Conservation (phyloP, 2,113 vertebrate genomes). For the Menura novaehollandiae region DNA sequence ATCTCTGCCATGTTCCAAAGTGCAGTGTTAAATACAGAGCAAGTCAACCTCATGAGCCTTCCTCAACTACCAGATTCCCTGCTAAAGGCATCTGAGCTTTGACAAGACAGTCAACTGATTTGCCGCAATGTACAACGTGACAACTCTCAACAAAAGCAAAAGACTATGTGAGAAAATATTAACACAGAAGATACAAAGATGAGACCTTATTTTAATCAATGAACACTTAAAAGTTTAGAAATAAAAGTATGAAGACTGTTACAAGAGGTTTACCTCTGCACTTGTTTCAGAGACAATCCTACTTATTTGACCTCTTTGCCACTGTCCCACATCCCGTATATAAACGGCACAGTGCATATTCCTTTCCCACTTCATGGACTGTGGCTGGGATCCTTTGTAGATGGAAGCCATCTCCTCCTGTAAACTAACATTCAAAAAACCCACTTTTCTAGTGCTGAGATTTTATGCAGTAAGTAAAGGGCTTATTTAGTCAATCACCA, state of each 20-base stretch:
- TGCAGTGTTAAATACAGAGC: neutral
- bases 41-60: neutral
- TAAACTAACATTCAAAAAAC: constrained; percentile 70
- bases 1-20: neutral
- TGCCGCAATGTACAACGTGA: neutral
- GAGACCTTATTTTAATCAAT: neutral
- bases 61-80: neutral
- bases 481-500: neutral
- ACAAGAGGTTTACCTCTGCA: constrained; percentile 76
- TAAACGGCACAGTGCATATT: constrained; percentile 84
- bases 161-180: neutral
- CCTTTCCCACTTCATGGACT: constrained; percentile 74
- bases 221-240: neutral
- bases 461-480: neutral
- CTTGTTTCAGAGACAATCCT: constrained; percentile 67
- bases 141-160: neutral
- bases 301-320: constrained; percentile 84
- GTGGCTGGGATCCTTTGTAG: constrained; percentile 69
- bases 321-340: constrained; percentile 70
- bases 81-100: neutral
- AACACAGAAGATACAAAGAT: neutral
- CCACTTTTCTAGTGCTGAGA: neutral
- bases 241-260: neutral
- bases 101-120: neutral
- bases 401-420: constrained; percentile 75